A percentile compares a stretch with the other conserved stretches of the same genome.
Evolutionary conservation across 23 tunicate genomes (phyloP).

Genomic region (Trididemnum clinides): DNA sequence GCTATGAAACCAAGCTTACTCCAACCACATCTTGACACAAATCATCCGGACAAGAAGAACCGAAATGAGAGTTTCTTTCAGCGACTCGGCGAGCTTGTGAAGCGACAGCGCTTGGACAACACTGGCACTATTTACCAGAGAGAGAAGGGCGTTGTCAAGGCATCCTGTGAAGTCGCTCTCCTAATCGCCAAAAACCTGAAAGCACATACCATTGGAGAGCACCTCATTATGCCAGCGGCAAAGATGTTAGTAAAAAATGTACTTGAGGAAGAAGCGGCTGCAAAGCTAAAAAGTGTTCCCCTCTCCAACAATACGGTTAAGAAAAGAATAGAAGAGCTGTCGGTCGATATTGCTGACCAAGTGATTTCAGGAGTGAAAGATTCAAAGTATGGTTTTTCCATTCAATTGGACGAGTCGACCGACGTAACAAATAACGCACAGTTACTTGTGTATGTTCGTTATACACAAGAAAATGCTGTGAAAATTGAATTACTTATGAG

Average conservation of each 20-base stretch:
- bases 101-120: conserved; percentile 65
- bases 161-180: conserved; percentile 54
- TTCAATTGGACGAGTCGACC: conserved; percentile 49
- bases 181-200: conserved; percentile 55
- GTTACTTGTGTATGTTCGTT: conserved; percentile 55
- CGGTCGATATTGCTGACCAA: conserved; percentile 51
- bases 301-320: conserved; percentile 44
- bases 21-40: conserved; percentile 54
- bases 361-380: conserved; percentile 41
- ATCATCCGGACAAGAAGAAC: conserved; percentile 47
- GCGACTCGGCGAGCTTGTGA: conserved; percentile 63
- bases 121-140: conserved; percentile 57
- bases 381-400: conserved; percentile 39
- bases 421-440: conserved; percentile 40
- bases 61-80: conserved; percentile 61
- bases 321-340: conserved; percentile 52
- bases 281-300: conserved; percentile 53
- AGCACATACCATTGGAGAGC: conserved; percentile 63
- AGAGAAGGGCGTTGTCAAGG: conserved; percentile 36
- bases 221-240: conserved; percentile 55
- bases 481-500: conserved; percentile 47
- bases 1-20: conserved; percentile 35
- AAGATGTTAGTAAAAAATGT: conserved; percentile 46
- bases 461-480: conserved; percentile 48
- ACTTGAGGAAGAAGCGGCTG: conserved; percentile 49